Conservation (phyloP, 2,113 vertebrate genomes). For the Scopus umbretta region DNA sequence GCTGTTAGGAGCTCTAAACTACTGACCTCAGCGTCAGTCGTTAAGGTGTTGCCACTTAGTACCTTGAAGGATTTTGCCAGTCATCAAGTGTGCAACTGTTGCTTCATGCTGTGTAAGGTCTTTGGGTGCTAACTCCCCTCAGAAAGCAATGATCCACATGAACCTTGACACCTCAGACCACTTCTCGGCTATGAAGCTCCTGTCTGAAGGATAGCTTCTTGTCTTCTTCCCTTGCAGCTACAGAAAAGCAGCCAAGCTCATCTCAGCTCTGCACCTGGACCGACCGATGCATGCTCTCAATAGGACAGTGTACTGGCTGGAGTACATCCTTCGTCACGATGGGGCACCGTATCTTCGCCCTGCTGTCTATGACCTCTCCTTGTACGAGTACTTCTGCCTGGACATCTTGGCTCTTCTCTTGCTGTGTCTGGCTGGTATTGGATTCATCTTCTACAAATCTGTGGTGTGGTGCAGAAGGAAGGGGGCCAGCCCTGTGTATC, state of each 20-base stretch:
- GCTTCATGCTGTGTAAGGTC: neutral
- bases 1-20: neutral
- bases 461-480: slow-evolving; percentile 34
- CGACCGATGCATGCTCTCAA: slow-evolving; percentile 60
- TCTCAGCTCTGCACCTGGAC: slow-evolving; percentile 59
- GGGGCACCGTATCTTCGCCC: slow-evolving; percentile 59
- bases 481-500: neutral
- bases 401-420: slow-evolving; percentile 53
- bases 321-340: slow-evolving; percentile 53
- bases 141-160: neutral
- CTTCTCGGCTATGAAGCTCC: neutral
- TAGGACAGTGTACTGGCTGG: slow-evolving; percentile 66
- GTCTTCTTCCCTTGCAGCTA: slow-evolving; percentile 42
- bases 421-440: neutral
- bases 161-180: neutral
- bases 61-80: neutral
- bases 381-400: slow-evolving; percentile 60
- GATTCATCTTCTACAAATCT: neutral
- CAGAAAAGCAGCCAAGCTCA: slow-evolving; percentile 44
- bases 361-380: slow-evolving; percentile 42
- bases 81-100: neutral
- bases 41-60: neutral
- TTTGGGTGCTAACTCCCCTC: neutral
- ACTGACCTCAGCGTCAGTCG: neutral
- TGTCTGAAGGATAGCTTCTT: neutral